phyloP scores from a whole-genome alignment of 2,888 invertebrate genomes.

The Helobdella robusta region DNA sequence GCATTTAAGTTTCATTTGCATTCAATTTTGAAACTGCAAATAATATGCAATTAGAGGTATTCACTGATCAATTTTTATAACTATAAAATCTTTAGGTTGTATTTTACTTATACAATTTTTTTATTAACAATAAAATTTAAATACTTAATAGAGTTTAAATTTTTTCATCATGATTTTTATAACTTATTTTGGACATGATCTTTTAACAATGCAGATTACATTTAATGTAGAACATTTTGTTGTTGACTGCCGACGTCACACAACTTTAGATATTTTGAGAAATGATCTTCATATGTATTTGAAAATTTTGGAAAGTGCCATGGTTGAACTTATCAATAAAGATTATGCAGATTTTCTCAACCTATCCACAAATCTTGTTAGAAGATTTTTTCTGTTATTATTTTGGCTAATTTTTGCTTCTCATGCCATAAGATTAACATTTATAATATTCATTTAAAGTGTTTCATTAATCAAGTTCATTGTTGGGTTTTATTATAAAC shows the following conservation, averaged over 20 bases:
- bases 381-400: slow-evolving; percentile 2
- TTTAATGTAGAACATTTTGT: slow-evolving; percentile 90
- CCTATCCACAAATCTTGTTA: slow-evolving; percentile 77
- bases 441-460: not conserved
- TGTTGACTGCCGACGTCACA: slow-evolving; percentile 61
- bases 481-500: not conserved
- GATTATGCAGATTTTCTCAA: slow-evolving; percentile 97
- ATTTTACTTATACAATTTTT: no score
- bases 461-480: not conserved
- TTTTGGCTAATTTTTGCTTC: no score
- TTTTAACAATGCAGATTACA: slow-evolving; percentile 58
- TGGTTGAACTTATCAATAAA: slow-evolving; percentile 93
- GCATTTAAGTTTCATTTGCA: no score
- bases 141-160: not conserved
- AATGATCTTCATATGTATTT: slow-evolving; percentile 82
- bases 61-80: no score
- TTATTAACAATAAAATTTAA: not conserved
- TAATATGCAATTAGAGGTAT: no score
- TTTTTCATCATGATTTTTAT: no score
- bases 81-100: no score
- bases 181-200: not conserved
- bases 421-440: no score
- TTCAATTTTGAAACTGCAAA: no score
- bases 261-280: slow-evolving; percentile 70
- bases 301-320: slow-evolving; percentile 77